Percentiles rank a stretch among this genome's conserved stretches.
phyloP scores from a whole-genome alignment of 2,113 vertebrate genomes.

The Osmerus mordax region DNA sequence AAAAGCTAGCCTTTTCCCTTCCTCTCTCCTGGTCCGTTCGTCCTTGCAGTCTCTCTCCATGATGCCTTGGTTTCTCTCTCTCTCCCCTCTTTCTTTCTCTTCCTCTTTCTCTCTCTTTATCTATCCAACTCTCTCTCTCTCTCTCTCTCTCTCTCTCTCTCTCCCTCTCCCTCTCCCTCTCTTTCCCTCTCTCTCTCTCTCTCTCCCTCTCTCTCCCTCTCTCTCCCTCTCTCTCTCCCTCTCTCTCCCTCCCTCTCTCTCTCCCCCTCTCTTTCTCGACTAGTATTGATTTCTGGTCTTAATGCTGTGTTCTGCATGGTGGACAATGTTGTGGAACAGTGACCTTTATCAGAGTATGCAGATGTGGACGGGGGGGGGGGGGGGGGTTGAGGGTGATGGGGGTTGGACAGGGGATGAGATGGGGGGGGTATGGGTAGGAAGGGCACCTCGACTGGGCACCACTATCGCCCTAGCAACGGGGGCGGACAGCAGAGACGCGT shows the following conservation, averaged over 20 bases:
- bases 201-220: constrained; percentile 15
- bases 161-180: constrained; percentile 13
- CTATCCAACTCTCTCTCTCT: background rate
- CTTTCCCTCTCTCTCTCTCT: background rate
- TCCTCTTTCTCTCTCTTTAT: background rate
- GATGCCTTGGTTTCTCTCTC: background rate
- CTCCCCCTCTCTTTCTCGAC: constrained; percentile 26
- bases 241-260: background rate
- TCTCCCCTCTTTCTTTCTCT: background rate
- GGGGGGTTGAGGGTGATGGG: background rate
- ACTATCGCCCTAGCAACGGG: constrained; percentile 11
- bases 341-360: constrained; percentile 59
- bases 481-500: constrained; percentile 33
- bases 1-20: background rate
- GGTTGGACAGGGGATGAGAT: too few relatives aligned
- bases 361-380: constrained; percentile 32
- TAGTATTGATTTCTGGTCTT: constrained; percentile 51
- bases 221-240: background rate
- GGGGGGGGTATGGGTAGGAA: constrained; percentile 12
- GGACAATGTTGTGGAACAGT: constrained; percentile 39
- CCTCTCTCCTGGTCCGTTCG: background rate
- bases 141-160: background rate
- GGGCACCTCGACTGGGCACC: constrained; percentile 30
- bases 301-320: constrained; percentile 35
- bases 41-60: background rate